Percentiles rank a stretch among this genome's conserved stretches.
Conservation (phyloP, 1,140 invertebrate genomes). For the Drosophila chauvacae region DNA sequence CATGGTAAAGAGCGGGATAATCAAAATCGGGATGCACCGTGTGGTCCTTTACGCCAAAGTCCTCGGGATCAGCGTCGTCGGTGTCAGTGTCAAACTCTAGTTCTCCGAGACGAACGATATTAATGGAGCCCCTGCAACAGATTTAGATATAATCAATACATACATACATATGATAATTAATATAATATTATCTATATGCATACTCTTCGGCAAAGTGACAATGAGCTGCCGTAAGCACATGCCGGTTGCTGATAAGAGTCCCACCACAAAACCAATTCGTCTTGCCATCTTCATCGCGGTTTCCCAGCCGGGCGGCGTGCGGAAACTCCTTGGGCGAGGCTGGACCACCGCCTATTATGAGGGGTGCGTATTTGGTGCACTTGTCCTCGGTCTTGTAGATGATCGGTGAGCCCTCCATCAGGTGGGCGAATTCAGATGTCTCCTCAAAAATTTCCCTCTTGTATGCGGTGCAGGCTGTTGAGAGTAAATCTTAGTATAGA, state of each 20-base stretch:
- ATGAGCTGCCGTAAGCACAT: constrained; percentile 84
- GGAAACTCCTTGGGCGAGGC: constrained; percentile 81
- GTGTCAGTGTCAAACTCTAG: constrained; percentile 52
- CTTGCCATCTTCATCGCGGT: constrained; percentile 33
- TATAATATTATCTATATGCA: not conserved
- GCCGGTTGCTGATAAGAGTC: constrained; percentile 78
- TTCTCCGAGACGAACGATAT: constrained; percentile 63
- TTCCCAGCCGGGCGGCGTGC: constrained; percentile 80
- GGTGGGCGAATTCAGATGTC: constrained; percentile 44
- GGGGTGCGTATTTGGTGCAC: constrained; percentile 55
- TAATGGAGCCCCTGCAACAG: constrained; percentile 33
- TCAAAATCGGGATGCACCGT: constrained; percentile 51
- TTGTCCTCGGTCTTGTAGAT: constrained; percentile 46
- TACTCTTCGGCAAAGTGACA: constrained; percentile 64
- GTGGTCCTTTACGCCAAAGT: constrained; percentile 37
- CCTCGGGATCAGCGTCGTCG: constrained; percentile 66
- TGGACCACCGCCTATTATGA: constrained; percentile 59
- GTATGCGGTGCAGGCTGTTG: constrained; percentile 52
- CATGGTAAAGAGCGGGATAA: constrained; percentile 47
- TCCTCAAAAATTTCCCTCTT: constrained; percentile 61
- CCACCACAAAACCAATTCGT: constrained; percentile 81
- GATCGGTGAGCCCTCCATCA: constrained; percentile 27
- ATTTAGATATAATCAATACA: not conserved
- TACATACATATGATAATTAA: not conserved
- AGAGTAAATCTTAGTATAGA: not conserved